Percentiles rank a stretch among this genome's conserved stretches.
Evolutionary conservation across 2,888 invertebrate species (phyloP).

Genomic region (Unio delphinus): DNA sequence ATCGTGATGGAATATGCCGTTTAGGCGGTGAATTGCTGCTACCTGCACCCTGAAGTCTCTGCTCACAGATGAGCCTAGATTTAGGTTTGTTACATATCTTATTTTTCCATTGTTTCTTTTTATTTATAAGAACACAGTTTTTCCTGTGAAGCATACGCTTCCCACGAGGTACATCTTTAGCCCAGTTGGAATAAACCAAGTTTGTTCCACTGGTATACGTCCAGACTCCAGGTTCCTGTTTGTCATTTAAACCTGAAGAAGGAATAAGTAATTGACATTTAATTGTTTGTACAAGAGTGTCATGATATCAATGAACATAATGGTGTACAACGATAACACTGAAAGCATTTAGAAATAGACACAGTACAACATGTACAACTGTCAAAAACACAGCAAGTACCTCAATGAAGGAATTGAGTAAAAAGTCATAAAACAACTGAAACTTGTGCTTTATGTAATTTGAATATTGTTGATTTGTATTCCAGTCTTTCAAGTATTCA

Average conservation of each 20-base stretch:
- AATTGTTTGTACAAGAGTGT: no score
- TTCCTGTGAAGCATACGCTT: constrained; percentile 49
- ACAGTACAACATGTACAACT: no score
- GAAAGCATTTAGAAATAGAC: no score
- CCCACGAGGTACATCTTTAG: constrained; percentile 52
- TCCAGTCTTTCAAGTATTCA: no score
- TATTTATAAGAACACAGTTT: constrained; percentile 66
- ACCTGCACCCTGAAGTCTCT: constrained; percentile 22
- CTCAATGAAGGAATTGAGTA: no score
- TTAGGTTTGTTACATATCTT: constrained; percentile 62
- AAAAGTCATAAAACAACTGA: no score
- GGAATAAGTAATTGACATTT: not conserved
- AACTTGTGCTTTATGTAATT: no score
- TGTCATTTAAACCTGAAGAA: constrained; percentile 63
- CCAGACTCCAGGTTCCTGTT: constrained; percentile 55
- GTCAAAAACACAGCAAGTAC: no score
- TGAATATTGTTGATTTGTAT: no score
- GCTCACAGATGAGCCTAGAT: constrained; percentile 63
- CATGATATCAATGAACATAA: no score
- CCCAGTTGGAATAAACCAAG: constrained; percentile 59
- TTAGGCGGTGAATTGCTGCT: constrained; percentile 24
- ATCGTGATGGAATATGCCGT: constrained; percentile 14
- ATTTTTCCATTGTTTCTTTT: constrained; percentile 61
- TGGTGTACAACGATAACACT: no score
- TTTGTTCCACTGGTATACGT: constrained; percentile 57